Percentiles rank a stretch among this genome's conserved stretches.
These are phyloP conservation scores for Schlechtendalia chinensis DNA, from an alignment of 1,140 invertebrate genomes.

Conservation along the genomic window DNA sequence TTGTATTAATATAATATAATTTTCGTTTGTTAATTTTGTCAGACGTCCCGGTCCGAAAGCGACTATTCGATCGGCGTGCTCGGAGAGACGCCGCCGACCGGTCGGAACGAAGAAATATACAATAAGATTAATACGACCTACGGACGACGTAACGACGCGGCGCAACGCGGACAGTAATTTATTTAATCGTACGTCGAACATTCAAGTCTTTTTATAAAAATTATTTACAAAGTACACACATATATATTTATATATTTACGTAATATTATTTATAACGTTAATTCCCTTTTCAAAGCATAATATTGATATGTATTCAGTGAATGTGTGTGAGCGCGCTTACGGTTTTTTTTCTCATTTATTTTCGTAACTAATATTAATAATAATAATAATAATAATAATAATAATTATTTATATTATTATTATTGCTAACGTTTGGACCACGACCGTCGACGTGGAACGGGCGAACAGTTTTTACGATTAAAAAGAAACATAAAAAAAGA, in stretches of 20 bases:
- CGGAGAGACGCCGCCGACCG: not conserved
- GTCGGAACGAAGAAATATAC: too few relatives aligned
- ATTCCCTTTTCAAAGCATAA: slow-evolving; percentile 39
- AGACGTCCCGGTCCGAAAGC: too few relatives aligned
- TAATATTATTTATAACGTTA: too few relatives aligned
- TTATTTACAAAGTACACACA: slow-evolving; percentile 10
- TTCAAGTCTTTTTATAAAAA: not conserved
- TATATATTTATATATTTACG: too few relatives aligned
- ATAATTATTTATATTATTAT: too few relatives aligned
- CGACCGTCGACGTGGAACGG: slow-evolving; percentile 2
- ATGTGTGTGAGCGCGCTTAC: slow-evolving; percentile 46
- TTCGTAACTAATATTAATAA: not conserved
- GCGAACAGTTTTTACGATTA: slow-evolving; percentile 13
- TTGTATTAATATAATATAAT: too few relatives aligned
- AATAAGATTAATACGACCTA: not conserved
- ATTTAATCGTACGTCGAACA: too few relatives aligned
- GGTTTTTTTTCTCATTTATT: not conserved
- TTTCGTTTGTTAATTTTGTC: not conserved
- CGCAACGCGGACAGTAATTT: too few relatives aligned
- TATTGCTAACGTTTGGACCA: slow-evolving; percentile 43
- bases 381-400: too few relatives aligned
- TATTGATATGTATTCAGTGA: slow-evolving; percentile 49
- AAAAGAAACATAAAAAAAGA: slow-evolving; percentile 10
- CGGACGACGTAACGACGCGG: too few relatives aligned
- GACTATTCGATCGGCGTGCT: too few relatives aligned